Evolutionary conservation across 2,113 vertebrate genomes (phyloP).

Genomic region (Colaptes auratus): DNA sequence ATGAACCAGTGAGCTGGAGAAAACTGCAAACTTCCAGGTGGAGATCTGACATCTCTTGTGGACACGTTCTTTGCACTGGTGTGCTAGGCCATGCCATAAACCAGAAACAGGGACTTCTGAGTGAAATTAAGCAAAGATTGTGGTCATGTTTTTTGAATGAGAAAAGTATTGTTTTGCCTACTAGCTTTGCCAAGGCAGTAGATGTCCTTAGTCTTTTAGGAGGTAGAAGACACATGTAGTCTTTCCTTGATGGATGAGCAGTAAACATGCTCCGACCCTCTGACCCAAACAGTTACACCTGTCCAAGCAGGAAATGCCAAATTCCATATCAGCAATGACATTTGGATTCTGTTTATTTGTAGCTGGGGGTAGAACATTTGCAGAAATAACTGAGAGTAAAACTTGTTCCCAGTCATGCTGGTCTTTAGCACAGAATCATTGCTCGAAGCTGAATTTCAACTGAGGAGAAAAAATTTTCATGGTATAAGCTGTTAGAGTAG

Average conservation of each 20-base stretch:
- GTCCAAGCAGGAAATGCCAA: background rate
- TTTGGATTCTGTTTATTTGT: background rate
- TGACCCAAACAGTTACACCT: background rate
- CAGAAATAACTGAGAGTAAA: constrained; percentile 17
- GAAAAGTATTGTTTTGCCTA: background rate
- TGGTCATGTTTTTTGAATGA: background rate
- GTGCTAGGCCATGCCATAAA: background rate
- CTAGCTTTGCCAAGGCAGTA: background rate
- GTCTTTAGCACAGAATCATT: constrained; percentile 7
- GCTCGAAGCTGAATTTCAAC: background rate
- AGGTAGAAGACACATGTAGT: background rate
- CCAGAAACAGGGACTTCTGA: background rate
- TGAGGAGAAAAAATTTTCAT: background rate
- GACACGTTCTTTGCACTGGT: background rate
- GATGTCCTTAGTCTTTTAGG: background rate
- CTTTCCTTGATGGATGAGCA: background rate
- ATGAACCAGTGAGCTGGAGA: background rate
- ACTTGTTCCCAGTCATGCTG: background rate
- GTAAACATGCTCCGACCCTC: background rate
- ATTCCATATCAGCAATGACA: constrained; percentile 4
- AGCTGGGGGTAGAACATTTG: background rate
- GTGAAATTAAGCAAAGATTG: background rate
- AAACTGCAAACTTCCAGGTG: background rate
- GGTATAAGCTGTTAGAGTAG: too few species aligned
- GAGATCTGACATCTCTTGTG: background rate